Evolutionary conservation across 2,797 vertebrate species (phyloP).

Genomic region (Prunella strophiata): DNA sequence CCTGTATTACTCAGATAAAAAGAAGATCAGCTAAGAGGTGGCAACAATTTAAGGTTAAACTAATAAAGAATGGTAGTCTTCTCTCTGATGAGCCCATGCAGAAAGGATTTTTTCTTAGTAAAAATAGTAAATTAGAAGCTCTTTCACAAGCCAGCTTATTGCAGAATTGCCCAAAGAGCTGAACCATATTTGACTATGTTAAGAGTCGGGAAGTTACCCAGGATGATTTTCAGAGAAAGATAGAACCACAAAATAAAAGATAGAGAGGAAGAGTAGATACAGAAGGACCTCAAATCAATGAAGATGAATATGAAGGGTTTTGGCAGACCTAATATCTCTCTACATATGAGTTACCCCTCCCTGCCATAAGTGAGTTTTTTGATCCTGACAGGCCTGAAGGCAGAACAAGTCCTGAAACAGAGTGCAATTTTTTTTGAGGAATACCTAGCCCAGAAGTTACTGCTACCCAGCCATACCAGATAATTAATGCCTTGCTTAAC

Average conservation of each 20-base stretch:
- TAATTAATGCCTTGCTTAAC: neutral
- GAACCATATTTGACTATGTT: neutral
- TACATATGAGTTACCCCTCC: neutral
- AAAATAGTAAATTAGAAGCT: neutral
- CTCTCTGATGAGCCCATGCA: neutral
- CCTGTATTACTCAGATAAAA: neutral
- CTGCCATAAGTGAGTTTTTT: neutral
- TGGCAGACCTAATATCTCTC: neutral
- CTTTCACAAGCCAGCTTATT: neutral
- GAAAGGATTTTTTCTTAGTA: neutral
- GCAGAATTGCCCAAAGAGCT: neutral
- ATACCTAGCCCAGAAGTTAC: neutral
- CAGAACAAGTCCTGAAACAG: neutral
- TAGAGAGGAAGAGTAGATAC: neutral
- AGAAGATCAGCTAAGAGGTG: neutral
- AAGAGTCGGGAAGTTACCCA: neutral
- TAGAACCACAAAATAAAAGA: neutral
- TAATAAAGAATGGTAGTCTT: neutral
- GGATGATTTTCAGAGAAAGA: neutral
- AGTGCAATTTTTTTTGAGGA: neutral
- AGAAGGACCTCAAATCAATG: neutral
- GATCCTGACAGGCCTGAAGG: neutral
- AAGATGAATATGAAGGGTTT: neutral
- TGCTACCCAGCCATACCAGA: neutral
- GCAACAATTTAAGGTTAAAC: neutral